phyloP scores from a whole-genome alignment of 2,113 vertebrate genomes.

The Zosterops japonicus region DNA sequence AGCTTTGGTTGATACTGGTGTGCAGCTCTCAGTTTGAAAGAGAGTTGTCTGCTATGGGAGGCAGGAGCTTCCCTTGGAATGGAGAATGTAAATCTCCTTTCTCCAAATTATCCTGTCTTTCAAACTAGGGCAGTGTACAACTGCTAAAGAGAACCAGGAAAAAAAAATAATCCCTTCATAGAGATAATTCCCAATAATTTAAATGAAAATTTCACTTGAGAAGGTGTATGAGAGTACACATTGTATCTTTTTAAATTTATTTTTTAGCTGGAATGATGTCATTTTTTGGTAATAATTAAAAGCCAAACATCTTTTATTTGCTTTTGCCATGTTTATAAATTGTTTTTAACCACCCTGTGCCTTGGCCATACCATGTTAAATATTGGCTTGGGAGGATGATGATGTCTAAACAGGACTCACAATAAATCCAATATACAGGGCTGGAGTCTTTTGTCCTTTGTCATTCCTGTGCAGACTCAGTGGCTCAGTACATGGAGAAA shows the following conservation, averaged over 20 bases:
- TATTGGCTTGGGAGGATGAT: background rate
- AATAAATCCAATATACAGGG: background rate
- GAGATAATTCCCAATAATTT: background rate
- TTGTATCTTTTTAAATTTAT: background rate
- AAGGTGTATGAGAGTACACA: background rate
- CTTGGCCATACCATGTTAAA: background rate
- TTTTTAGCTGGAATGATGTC: background rate
- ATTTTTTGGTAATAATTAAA: background rate
- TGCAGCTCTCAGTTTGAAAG: background rate
- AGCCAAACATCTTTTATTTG: background rate
- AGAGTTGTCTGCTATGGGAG: background rate
- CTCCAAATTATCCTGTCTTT: background rate
- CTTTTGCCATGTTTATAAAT: background rate
- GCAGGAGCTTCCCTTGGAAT: background rate
- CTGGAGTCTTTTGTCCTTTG: background rate
- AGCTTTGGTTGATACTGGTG: background rate
- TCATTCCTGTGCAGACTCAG: background rate
- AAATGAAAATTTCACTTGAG: background rate
- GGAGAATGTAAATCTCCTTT: background rate
- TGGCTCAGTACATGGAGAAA: background rate
- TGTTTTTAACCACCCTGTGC: background rate
- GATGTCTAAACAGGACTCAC: background rate
- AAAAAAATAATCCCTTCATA: background rate
- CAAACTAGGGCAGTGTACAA: background rate
- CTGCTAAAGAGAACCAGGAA: background rate